These are phyloP conservation scores for Hystrix cristata DNA, from an alignment of 2,113 vertebrate species.

Conservation along the genomic window DNA sequence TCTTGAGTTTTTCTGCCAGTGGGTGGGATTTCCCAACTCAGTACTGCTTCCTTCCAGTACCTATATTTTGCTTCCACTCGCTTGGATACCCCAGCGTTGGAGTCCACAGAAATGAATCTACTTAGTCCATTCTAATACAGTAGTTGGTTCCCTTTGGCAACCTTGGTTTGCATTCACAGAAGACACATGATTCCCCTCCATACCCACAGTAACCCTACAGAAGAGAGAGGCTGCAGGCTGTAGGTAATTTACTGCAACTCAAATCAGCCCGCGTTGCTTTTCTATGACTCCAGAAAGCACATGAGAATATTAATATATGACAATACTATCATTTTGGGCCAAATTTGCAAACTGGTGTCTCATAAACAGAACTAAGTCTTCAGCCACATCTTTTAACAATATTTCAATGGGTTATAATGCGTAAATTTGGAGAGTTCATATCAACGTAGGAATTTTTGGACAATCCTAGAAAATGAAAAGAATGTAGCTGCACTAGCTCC, in stretches of 20 bases:
- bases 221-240: background rate
- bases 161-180: accelerated
- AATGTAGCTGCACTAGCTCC: background rate
- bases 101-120: background rate
- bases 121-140: background rate
- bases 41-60: background rate
- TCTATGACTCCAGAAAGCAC: background rate
- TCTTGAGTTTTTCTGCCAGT: background rate
- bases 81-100: background rate
- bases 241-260: background rate
- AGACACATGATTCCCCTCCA: background rate
- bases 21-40: too few species aligned
- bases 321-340: background rate
- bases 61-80: background rate
- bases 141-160: background rate
- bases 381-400: background rate
- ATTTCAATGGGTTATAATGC: background rate
- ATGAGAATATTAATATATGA: background rate
- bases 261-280: background rate
- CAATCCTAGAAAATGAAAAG: background rate
- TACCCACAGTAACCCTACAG: background rate
- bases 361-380: background rate
- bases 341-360: background rate
- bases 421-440: background rate
- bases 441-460: background rate